A percentile compares a stretch with the other conserved stretches of the same genome.
Conservation (phyloP, 2,888 invertebrate genomes). For the Phania funesta region DNA sequence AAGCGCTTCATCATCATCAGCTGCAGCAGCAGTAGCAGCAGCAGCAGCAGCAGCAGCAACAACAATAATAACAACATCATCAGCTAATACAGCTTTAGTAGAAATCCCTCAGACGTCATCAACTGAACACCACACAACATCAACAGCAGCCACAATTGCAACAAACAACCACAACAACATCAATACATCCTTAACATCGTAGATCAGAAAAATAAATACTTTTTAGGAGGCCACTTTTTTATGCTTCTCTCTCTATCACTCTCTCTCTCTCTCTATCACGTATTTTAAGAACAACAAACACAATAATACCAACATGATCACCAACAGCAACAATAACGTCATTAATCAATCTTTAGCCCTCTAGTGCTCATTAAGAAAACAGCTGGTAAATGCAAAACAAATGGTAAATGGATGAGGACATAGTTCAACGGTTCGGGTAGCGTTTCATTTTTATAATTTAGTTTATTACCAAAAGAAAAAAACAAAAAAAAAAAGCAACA, state of each 20-base stretch:
- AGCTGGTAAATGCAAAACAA: conserved; percentile 8
- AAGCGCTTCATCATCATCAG: conserved; percentile 35
- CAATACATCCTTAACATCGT: conserved; percentile 57
- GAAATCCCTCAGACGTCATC: conserved; percentile 59
- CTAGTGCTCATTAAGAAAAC: conserved; percentile 23
- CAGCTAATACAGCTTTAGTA: conserved; percentile 54
- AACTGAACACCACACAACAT: conserved; percentile 53
- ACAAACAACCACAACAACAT: conserved; percentile 33
- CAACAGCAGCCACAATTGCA: conserved; percentile 46
- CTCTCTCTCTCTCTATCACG: too few species aligned
- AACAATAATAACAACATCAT: conserved; percentile 37
- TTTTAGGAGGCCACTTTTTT: conserved; percentile 4
- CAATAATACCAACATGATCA: conserved; percentile 10
- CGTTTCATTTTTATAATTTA: conserved; percentile 55
- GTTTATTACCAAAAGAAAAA: conserved; percentile 42
- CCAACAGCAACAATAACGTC: conserved; percentile 25
- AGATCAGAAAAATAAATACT: conserved; percentile 26
- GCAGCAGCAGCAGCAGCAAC: conserved; percentile 15
- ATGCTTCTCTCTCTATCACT: conserved; percentile 21
- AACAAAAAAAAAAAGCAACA: background rate
- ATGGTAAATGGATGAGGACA: conserved; percentile 37
- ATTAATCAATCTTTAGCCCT: conserved; percentile 36
- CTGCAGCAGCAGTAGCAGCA: conserved; percentile 29
- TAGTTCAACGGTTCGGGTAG: conserved; percentile 46
- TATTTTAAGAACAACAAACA: conserved; percentile 11